Evolutionary conservation across 2,113 vertebrate genomes (phyloP).

Genomic region (Aspidoscelis tigris): DNA sequence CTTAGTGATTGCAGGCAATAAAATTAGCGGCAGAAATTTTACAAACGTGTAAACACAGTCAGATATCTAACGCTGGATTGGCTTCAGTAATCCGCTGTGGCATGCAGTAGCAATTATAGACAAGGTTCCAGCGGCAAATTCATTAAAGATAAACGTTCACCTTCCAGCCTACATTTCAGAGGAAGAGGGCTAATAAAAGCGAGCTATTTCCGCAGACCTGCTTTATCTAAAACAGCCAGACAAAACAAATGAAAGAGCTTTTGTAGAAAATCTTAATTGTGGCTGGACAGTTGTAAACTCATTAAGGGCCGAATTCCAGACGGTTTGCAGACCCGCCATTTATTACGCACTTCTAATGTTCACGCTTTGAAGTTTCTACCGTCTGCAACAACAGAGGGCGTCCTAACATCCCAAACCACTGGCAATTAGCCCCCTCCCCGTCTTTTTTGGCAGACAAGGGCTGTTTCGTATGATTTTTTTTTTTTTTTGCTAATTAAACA

Average conservation of each 20-base stretch:
- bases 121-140: slow-evolving; percentile 49
- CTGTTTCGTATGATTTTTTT: slow-evolving; percentile 47
- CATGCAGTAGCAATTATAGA: slow-evolving; percentile 25
- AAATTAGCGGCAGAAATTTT: neutral
- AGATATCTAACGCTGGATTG: slow-evolving; percentile 38
- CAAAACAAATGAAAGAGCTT: slow-evolving; percentile 89
- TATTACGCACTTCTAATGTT: slow-evolving; percentile 90
- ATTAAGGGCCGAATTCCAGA: slow-evolving; percentile 98
- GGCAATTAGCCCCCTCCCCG: slow-evolving; percentile 61
- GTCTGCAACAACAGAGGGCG: slow-evolving; percentile 87
- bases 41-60: slow-evolving; percentile 1
- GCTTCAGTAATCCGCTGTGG: slow-evolving; percentile 17
- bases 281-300: slow-evolving; percentile 94
- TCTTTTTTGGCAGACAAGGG: slow-evolving; percentile 25
- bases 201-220: slow-evolving; percentile 91
- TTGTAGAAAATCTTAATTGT: slow-evolving; percentile 88
- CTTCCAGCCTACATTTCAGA: slow-evolving; percentile 78
- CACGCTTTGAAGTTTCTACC: slow-evolving; percentile 88
- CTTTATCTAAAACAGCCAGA: slow-evolving; percentile 91
- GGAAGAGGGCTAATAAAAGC: slow-evolving; percentile 88
- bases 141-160: slow-evolving; percentile 80
- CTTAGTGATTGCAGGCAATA: fast-evolving
- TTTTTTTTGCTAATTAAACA: slow-evolving; percentile 57
- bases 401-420: slow-evolving; percentile 74
- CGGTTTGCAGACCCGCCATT: slow-evolving; percentile 95